Percentiles rank a stretch among this genome's conserved stretches.
Evolutionary conservation across 2,888 invertebrate genomes (phyloP).

Genomic region (Automeris io): DNA sequence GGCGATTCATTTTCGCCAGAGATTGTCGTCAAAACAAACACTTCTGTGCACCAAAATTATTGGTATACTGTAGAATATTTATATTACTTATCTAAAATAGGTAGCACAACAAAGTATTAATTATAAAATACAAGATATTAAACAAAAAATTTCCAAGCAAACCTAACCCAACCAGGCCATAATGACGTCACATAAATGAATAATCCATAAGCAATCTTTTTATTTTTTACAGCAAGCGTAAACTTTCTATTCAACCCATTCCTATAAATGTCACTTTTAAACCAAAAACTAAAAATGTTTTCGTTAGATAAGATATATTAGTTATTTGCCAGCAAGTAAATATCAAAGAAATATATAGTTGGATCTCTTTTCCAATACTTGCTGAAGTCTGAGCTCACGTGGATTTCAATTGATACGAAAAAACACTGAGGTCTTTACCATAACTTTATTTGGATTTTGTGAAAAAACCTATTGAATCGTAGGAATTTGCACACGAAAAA

Average conservation of each 20-base stretch:
- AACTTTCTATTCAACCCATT: neutral
- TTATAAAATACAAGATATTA: slow-evolving; percentile 78
- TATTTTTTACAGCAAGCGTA: neutral
- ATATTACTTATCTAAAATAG: slow-evolving; percentile 73
- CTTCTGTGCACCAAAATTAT: slow-evolving; percentile 69
- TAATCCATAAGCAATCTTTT: slow-evolving; percentile 17
- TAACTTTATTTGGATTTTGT: too few species aligned
- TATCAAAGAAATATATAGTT: too few species aligned
- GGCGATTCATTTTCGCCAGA: slow-evolving; percentile 90
- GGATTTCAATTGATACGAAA: too few species aligned
- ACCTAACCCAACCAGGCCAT: slow-evolving; percentile 85
- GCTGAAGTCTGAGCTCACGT: too few species aligned
- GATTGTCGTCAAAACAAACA: slow-evolving; percentile 62
- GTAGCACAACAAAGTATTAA: slow-evolving; percentile 78
- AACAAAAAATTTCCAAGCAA: slow-evolving; percentile 82
- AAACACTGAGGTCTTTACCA: too few species aligned
- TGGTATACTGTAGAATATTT: slow-evolving; percentile 70
- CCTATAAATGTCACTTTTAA: too few species aligned
- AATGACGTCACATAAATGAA: slow-evolving; percentile 77
- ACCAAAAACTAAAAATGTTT: too few species aligned
- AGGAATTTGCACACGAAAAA: too few species aligned
- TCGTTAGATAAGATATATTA: too few species aligned
- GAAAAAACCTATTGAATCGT: too few species aligned
- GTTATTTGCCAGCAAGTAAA: too few species aligned
- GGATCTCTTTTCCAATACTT: too few species aligned